Evolutionary conservation across 2,113 vertebrate species (phyloP).

Genomic region (Cololabis saira): DNA sequence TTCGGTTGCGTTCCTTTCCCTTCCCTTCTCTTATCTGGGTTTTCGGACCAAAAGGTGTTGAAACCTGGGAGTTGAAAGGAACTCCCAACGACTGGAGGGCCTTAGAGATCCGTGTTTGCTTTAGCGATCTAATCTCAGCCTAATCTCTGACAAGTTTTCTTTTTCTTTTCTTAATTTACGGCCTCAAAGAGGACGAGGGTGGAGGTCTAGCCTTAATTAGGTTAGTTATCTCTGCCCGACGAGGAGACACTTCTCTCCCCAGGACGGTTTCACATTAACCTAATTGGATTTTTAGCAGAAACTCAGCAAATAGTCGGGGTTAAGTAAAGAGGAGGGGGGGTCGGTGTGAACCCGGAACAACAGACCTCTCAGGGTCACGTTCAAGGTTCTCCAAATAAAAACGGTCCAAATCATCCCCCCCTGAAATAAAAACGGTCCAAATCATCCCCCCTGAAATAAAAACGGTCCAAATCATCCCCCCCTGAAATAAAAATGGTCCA

Average conservation of each 20-base stretch:
- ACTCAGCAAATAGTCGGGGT: conserved; percentile 75
- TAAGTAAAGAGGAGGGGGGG: conserved; percentile 73
- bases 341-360: too few relatives aligned
- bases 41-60: conserved; percentile 55
- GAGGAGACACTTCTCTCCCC: conserved; percentile 78
- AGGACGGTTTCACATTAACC: conserved; percentile 79
- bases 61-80: conserved; percentile 49
- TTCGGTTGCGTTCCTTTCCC: conserved; percentile 1
- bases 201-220: conserved; percentile 79
- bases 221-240: conserved; percentile 80
- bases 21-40: conserved; percentile 60
- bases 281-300: conserved; percentile 83
- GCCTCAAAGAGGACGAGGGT: conserved; percentile 71
- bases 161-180: conserved; percentile 75
- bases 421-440: too few relatives aligned
- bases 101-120: conserved; percentile 74
- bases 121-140: conserved; percentile 77
- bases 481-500: too few relatives aligned
- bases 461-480: too few relatives aligned
- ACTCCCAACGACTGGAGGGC: conserved; percentile 55
- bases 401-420: too few relatives aligned
- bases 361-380: conserved; percentile 68
- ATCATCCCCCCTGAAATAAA: too few relatives aligned
- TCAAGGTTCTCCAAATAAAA: too few relatives aligned
- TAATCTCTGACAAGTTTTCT: conserved; percentile 75